Percentiles rank a stretch among this genome's conserved stretches.
phyloP scores from a whole-genome alignment of 2,888 invertebrate species.

The Drosophila infuscata region DNA sequence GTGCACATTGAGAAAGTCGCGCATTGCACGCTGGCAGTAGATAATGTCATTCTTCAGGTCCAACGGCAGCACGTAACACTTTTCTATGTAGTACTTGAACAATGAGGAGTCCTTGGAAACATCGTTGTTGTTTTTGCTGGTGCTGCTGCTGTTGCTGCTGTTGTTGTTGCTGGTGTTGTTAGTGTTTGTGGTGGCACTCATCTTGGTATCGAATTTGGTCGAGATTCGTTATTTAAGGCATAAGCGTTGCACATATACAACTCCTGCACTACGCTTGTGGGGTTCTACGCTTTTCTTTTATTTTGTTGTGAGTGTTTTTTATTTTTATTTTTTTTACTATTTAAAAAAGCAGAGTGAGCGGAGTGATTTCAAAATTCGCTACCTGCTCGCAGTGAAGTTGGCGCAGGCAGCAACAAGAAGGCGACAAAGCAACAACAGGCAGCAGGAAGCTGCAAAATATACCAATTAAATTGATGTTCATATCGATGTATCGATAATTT shows the following conservation, averaged over 20 bases:
- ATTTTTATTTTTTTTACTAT: neutral
- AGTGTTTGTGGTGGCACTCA: constrained; percentile 34
- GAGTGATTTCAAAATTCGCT: constrained; percentile 55
- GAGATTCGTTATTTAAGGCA: constrained; percentile 25
- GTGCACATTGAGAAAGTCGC: constrained; percentile 83
- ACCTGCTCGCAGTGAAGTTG: constrained; percentile 47
- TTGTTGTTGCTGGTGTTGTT: constrained; percentile 5
- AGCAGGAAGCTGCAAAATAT: constrained; percentile 59
- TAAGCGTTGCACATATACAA: constrained; percentile 2
- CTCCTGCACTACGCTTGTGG: constrained; percentile 1
- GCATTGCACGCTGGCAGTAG: constrained; percentile 83
- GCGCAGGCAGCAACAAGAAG: constrained; percentile 53
- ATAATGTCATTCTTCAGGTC: constrained; percentile 83
- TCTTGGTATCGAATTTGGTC: constrained; percentile 38
- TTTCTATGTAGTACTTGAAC: constrained; percentile 76
- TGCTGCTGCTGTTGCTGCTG: constrained; percentile 11
- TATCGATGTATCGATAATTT: constrained; percentile 46
- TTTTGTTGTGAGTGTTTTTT: neutral
- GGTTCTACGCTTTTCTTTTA: neutral
- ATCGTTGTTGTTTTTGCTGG: constrained; percentile 16
- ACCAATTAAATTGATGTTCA: constrained; percentile 30
- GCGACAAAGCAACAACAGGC: constrained; percentile 59
- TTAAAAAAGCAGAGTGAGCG: constrained; percentile 23
- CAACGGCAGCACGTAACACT: constrained; percentile 78
- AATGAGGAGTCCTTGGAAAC: constrained; percentile 35